Conservation (phyloP, 2,888 invertebrate genomes). For the Limnephilus marmoratus region DNA sequence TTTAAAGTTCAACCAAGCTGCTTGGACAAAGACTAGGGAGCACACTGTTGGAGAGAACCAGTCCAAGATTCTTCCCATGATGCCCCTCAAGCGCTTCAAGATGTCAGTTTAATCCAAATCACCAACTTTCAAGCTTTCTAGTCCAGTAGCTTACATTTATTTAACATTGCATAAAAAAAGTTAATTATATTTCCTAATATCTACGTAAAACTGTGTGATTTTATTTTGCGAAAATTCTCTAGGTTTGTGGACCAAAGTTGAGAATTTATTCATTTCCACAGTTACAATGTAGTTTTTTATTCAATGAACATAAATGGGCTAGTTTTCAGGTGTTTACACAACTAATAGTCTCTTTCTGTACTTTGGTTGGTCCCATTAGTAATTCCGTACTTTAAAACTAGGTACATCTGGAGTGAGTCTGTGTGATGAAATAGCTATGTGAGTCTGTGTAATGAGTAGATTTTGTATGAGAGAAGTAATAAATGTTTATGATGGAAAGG, state of each 20-base stretch:
- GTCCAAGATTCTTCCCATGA: slow-evolving; percentile 59
- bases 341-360: background rate
- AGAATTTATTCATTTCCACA: slow-evolving; percentile 52
- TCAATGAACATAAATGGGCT: slow-evolving; percentile 40
- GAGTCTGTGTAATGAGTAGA: slow-evolving; percentile 25
- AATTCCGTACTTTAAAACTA: background rate
- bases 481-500: background rate
- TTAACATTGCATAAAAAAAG: slow-evolving; percentile 26
- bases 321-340: slow-evolving; percentile 27
- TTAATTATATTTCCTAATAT: slow-evolving; percentile 31
- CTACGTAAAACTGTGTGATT: slow-evolving; percentile 50
- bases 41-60: slow-evolving; percentile 64
- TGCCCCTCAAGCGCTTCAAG: slow-evolving; percentile 63
- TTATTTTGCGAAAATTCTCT: slow-evolving; percentile 58
- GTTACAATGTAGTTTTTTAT: slow-evolving; percentile 32
- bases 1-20: slow-evolving; percentile 59
- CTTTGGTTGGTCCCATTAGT: background rate
- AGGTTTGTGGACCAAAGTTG: slow-evolving; percentile 60
- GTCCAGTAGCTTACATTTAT: slow-evolving; percentile 35
- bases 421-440: background rate
- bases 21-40: slow-evolving; percentile 62
- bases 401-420: slow-evolving; percentile 15
- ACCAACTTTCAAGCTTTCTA: slow-evolving; percentile 42
- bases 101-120: slow-evolving; percentile 60
- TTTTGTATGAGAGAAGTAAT: slow-evolving; percentile 32